Evolutionary conservation across 2,113 vertebrate species (phyloP), one percentile per base, ranked within the genome.

Genomic region (Vanacampus margaritifer): DNA sequence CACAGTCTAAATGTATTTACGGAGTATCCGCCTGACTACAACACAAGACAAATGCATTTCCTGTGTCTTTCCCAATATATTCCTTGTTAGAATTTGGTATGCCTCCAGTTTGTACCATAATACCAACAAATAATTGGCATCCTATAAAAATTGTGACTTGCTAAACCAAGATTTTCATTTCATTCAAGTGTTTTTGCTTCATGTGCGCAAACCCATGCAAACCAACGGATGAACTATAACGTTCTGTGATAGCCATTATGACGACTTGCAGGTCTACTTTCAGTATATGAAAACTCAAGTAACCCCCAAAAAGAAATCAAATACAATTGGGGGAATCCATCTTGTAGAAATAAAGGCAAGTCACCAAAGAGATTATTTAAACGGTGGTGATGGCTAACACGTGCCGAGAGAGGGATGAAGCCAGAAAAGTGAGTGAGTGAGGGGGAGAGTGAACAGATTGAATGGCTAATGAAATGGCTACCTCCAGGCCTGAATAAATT

Each of bases 401-500:
- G 59, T 56, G 63, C 32, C 51, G 67, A 68, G 64, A 67, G 56
- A 64, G 28, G 16, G 43, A 76, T 60, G 50, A 50, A 65, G 62
- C 37, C n/a, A 24, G 39, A 62, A 69, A n/a, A n/a, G n/a, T n/a
- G 60, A 68, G 68, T 10, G 58, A 32, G 54, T 62, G 58, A 73
- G 71, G 16, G 74, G 91, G 78, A 79, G 87, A 91, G 53, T 70
- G 90, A 92, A 91, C 93, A 94, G 93, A 94, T 95, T 94, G 93
- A 95, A 95, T 94, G 93, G 91, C 89, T 96, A 95, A 95, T 95
- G 94, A 94, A 96, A 95, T 93, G 94, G 93, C 92, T 94, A 94
- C 94, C 92, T 95, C 93, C 91, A 92, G 93, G 93, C 92, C 88
- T 93, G 93, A 94, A 94, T 95, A 95, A 94, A 97, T 96, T 94